Evolutionary conservation across 2,113 vertebrate species (phyloP).

Genomic region (Lophochroa leadbeateri): DNA sequence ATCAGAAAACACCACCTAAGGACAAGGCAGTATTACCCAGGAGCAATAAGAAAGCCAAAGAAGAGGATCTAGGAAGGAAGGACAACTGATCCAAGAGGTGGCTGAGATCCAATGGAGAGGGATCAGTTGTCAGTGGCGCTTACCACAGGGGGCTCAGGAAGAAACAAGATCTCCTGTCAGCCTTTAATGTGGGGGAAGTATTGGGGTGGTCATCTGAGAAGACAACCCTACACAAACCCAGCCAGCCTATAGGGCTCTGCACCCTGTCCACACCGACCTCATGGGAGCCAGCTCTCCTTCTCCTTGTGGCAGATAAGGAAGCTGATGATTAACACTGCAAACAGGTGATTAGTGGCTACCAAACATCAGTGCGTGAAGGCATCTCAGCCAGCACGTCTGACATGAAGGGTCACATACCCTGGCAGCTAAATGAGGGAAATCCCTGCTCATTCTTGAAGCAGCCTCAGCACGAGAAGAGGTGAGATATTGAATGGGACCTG

Average conservation of each 20-base stretch:
- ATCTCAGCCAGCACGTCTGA: background rate
- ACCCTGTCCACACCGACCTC: background rate
- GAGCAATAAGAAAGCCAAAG: background rate
- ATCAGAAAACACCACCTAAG: background rate
- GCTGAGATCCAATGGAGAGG: background rate
- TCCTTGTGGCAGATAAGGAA: background rate
- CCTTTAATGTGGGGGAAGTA: background rate
- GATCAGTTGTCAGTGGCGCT: background rate
- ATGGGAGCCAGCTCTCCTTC: rapidly evolving
- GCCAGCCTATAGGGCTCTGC: background rate
- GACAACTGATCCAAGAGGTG: background rate
- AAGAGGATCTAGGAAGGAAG: background rate
- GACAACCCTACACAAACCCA: background rate
- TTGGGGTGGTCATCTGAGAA: background rate
- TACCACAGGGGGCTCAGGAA: background rate
- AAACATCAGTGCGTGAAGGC: background rate
- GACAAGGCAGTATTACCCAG: background rate
- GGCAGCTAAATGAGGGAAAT: background rate
- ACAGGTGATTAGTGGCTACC: background rate
- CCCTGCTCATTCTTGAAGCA: background rate
- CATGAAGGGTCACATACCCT: background rate
- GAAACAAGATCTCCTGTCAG: background rate
- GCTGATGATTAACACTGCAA: background rate
- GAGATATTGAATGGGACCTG: background rate
- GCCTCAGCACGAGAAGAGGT: background rate